Evolutionary conservation across 2,797 vertebrate species (phyloP), one percentile per base, ranked within the genome.

Genomic region (Diplodus sargus): DNA sequence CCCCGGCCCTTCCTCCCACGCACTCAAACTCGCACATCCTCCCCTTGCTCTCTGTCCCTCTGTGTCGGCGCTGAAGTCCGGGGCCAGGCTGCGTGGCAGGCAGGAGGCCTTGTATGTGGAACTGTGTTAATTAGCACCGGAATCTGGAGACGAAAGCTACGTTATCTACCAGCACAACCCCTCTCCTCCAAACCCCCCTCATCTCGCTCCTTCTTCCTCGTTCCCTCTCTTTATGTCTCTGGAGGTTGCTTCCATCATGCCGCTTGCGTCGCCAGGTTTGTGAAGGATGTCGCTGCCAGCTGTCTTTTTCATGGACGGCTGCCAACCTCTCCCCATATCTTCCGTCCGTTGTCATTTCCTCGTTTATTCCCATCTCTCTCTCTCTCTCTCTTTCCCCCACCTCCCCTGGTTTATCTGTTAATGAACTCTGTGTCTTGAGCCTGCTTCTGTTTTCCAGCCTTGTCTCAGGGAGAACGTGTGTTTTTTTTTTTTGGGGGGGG

Each of bases 211-310:
- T 78, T 39, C 78, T 63, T 78, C 79, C 57, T 81, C 85, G 77
- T 61, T 82, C 79, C 18, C 74, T 69, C 70, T 77, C 81, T 64
- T 73, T 5, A 20, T 52, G 74, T 92, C 94, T 93, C 91, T 86
- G 70, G 93, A 90, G 94, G 91, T 88, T 84, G 87, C 83, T 87
- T 88, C 89, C 87, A 92, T 89, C 83, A 88, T 71, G 79, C 87
- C 68, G 74, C 78, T 82, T 89, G 89, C 81, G 80, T 92, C 93
- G 88, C 91, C 88, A 91, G 92, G 91, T 95, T 93, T 94, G 92
- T 92, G 94, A 94, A 95, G 94, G 92, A 94, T 95, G 92, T 93
- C 93, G 57, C 83, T 91, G 94, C 94, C 94, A 96, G 95, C 95
- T 96, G 95, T 95, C 95, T 90, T 90, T 85, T 91, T 91, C 85